Conservation (phyloP, 2,113 vertebrate genomes). For the Terrapene triunguis region DNA sequence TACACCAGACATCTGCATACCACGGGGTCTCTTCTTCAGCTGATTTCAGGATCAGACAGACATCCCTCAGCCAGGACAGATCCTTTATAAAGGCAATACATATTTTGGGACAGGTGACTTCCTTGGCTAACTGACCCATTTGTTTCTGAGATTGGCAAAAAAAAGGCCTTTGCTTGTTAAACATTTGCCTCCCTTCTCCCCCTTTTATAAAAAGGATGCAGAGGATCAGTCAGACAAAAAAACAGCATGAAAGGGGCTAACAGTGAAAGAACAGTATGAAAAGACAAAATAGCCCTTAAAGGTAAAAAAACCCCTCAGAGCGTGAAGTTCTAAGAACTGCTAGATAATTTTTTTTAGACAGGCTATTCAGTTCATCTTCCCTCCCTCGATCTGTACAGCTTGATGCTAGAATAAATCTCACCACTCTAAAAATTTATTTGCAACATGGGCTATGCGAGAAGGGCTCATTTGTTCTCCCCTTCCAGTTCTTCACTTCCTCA, state of each 20-base stretch:
- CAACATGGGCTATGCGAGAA: slow-evolving; percentile 27
- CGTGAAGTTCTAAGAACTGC: not conserved
- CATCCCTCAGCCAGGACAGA: not conserved
- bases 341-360: slow-evolving; percentile 50
- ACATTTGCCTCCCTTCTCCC: slow-evolving; percentile 37
- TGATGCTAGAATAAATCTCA: slow-evolving; percentile 65
- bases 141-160: not conserved
- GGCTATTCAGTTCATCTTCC: not conserved
- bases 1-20: not conserved
- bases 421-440: slow-evolving; percentile 64
- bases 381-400: not conserved
- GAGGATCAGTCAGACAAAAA: not conserved
- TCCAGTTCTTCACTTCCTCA: slow-evolving; percentile 19
- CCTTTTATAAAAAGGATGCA: slow-evolving; percentile 24
- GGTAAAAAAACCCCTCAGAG: not conserved
- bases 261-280: slow-evolving; percentile 6
- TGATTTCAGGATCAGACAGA: not conserved
- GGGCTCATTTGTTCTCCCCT: slow-evolving; percentile 33
- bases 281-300: slow-evolving; percentile 26
- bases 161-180: slow-evolving; percentile 23
- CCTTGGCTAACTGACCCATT: not conserved
- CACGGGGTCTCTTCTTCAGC: not conserved
- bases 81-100: accelerated
- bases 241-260: slow-evolving; percentile 13
- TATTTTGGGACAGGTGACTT: not conserved